Evolutionary conservation across 2,888 invertebrate species (phyloP).

Genomic region (Leistus spinibarbis): DNA sequence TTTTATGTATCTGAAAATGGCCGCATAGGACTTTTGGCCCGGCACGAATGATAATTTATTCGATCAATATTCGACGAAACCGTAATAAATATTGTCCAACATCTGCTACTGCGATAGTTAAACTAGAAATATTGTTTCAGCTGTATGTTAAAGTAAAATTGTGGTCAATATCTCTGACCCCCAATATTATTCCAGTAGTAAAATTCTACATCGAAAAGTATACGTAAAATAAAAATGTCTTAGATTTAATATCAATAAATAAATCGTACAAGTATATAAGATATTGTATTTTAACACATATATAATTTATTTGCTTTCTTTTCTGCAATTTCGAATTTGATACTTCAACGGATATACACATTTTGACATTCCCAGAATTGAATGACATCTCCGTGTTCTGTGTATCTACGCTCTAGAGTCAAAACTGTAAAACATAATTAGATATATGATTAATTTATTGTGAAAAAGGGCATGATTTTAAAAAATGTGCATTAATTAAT

Average conservation of each 20-base stretch:
- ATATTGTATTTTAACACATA: no score
- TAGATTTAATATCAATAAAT: background rate
- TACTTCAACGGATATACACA: no score
- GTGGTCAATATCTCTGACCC: background rate
- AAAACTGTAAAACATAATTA: no score
- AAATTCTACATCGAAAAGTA: background rate
- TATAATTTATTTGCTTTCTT: no score
- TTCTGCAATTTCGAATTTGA: no score
- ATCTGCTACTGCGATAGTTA: conserved; percentile 20
- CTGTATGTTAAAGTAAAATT: conserved; percentile 5
- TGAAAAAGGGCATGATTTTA: no score
- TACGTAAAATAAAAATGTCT: background rate
- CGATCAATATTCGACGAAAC: conserved; percentile 29
- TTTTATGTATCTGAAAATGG: background rate
- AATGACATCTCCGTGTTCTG: no score
- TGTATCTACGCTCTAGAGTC: no score
- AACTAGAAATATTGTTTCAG: conserved; percentile 19
- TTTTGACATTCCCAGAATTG: no score
- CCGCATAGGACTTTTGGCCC: background rate
- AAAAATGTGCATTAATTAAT: background rate
- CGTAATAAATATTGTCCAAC: conserved; percentile 21
- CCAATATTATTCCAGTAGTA: background rate
- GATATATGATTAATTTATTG: no score
- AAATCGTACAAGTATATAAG: no score
- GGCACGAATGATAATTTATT: conserved; percentile 11